Evolutionary conservation across 2,888 invertebrate species (phyloP).

Genomic region (Dryadula phaetusa): DNA sequence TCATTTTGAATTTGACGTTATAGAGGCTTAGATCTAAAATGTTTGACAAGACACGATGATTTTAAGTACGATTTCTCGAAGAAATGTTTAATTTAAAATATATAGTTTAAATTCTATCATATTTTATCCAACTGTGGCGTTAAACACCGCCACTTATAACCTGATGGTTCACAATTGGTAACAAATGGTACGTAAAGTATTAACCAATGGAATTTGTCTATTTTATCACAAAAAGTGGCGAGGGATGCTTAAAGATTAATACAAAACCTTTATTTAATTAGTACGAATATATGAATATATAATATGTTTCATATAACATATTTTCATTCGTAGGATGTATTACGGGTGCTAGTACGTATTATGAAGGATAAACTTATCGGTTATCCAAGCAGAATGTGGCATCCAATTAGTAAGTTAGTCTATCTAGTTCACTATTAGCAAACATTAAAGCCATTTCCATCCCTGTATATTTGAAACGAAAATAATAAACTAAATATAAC

Average conservation of each 20-base stretch:
- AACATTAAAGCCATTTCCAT: not conserved
- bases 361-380: slow-evolving; percentile 14
- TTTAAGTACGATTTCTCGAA: not conserved
- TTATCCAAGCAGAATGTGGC: slow-evolving; percentile 10
- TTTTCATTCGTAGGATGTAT: not conserved
- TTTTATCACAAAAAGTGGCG: too few species aligned
- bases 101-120: too few species aligned
- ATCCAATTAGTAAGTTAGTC: slow-evolving; percentile 20
- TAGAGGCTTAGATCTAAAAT: too few species aligned
- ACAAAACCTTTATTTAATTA: too few species aligned
- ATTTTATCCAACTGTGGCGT: too few species aligned
- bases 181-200: too few species aligned
- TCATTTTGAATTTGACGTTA: not conserved
- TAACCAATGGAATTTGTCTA: too few species aligned
- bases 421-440: slow-evolving; percentile 6
- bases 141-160: too few species aligned
- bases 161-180: too few species aligned
- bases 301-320: not conserved
- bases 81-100: too few species aligned
- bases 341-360: not conserved
- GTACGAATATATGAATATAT: not conserved
- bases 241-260: too few species aligned
- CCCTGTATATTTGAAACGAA: not conserved
- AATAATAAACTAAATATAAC: not conserved
- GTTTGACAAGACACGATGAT: not conserved